phyloP scores from a whole-genome alignment of 2,888 invertebrate species.

The Flexamia atlantica region DNA sequence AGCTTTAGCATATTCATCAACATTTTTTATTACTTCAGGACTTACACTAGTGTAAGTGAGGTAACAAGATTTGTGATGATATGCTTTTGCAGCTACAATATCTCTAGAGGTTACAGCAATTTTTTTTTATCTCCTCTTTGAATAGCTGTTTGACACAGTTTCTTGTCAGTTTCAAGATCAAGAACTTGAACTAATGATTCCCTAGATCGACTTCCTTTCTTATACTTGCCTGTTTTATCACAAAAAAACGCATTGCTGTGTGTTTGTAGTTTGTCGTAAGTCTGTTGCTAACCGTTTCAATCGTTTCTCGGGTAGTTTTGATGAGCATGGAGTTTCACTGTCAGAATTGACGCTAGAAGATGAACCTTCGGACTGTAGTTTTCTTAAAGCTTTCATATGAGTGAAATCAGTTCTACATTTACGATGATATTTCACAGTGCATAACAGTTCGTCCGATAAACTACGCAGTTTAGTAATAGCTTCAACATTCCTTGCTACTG shows the following conservation, averaged over 20 bases:
- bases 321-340: slow-evolving; percentile 4
- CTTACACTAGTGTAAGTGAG: too few species aligned
- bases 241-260: slow-evolving; percentile 15
- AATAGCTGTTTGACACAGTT: slow-evolving; percentile 3
- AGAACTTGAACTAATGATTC: slow-evolving; percentile 15
- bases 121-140: slow-evolving; percentile 16
- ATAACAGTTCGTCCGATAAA: slow-evolving; percentile 27
- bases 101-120: slow-evolving; percentile 40
- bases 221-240: slow-evolving; percentile 32
- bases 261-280: neutral
- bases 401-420: slow-evolving; percentile 32
- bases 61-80: slow-evolving; percentile 22
- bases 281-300: slow-evolving; percentile 34
- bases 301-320: slow-evolving; percentile 18
- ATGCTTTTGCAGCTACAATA: slow-evolving; percentile 42
- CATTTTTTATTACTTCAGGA: neutral
- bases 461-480: slow-evolving; percentile 28
- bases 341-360: neutral
- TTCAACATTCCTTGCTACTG: slow-evolving; percentile 24
- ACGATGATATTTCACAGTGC: slow-evolving; percentile 18
- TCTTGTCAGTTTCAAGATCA: slow-evolving; percentile 25
- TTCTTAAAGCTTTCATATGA: slow-evolving; percentile 35
- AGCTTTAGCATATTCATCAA: slow-evolving; percentile 38
- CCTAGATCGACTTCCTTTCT: slow-evolving; percentile 36
- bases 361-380: slow-evolving; percentile 28